Conservation (phyloP, 2,113 vertebrate genomes). For the Leucopternis melanops region DNA sequence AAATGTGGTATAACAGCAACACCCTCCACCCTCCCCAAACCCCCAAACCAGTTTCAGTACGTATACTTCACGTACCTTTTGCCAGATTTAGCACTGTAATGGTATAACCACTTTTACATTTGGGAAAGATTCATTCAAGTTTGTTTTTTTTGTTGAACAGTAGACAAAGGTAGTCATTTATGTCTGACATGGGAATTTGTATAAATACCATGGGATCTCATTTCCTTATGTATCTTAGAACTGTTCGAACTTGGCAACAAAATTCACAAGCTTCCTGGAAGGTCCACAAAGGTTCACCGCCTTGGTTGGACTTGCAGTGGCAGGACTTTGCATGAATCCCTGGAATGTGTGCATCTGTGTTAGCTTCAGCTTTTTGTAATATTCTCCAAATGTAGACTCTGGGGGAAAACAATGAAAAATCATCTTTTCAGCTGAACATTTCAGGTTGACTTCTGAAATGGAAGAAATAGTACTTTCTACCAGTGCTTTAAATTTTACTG, state of each 20-base stretch:
- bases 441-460: background rate
- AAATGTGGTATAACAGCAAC: background rate
- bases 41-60: background rate
- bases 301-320: background rate
- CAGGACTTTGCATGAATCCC: background rate
- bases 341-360: background rate
- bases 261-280: constrained; percentile 58
- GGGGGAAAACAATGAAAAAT: constrained; percentile 1
- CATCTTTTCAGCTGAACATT: background rate
- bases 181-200: constrained; percentile 42
- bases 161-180: constrained; percentile 40
- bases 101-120: background rate
- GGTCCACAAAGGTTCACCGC: background rate
- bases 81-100: background rate
- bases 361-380: background rate
- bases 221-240: constrained; percentile 44
- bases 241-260: constrained; percentile 23
- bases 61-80: background rate
- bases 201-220: constrained; percentile 24
- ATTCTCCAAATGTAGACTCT: constrained; percentile 13
- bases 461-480: background rate
- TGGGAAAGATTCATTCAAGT: background rate
- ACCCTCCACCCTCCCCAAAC: background rate
- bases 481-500: background rate
- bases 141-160: background rate